phyloP scores from a whole-genome alignment of 1,140 invertebrate genomes.

The Polyergus mexicanus region DNA sequence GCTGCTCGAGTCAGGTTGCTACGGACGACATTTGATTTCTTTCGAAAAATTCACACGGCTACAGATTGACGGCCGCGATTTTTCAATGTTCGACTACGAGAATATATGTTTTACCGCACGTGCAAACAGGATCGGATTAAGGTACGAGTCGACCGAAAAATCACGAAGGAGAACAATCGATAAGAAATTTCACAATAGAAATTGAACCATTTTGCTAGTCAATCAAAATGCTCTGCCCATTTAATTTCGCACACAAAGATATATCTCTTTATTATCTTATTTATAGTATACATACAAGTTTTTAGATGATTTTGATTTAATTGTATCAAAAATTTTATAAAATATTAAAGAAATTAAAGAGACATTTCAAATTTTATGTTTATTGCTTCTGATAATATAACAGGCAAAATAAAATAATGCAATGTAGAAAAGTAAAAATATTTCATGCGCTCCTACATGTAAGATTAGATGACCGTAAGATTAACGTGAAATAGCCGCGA shows the following conservation, averaged over 20 bases:
- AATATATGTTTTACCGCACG: conserved; percentile 51
- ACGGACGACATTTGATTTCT: conserved; percentile 60
- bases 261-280: background rate
- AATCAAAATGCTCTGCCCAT: background rate
- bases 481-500: conserved; percentile 29
- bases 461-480: conserved; percentile 35
- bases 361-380: background rate
- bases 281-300: background rate
- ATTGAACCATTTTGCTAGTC: background rate
- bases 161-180: conserved; percentile 24
- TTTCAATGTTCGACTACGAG: conserved; percentile 54
- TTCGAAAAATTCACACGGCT: conserved; percentile 61
- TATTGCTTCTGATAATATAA: background rate
- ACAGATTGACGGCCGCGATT: conserved; percentile 58
- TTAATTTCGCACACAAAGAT: background rate
- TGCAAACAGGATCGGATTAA: conserved; percentile 59
- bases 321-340: background rate
- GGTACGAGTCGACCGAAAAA: conserved; percentile 44
- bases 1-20: conserved; percentile 34
- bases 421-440: background rate
- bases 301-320: background rate
- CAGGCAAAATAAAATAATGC: background rate
- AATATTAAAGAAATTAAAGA: background rate
- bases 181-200: conserved; percentile 24
- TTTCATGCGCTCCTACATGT: background rate